These are phyloP conservation scores for Catharus ustulatus DNA, from an alignment of 2,797 vertebrate genomes.

Conservation along the genomic window DNA sequence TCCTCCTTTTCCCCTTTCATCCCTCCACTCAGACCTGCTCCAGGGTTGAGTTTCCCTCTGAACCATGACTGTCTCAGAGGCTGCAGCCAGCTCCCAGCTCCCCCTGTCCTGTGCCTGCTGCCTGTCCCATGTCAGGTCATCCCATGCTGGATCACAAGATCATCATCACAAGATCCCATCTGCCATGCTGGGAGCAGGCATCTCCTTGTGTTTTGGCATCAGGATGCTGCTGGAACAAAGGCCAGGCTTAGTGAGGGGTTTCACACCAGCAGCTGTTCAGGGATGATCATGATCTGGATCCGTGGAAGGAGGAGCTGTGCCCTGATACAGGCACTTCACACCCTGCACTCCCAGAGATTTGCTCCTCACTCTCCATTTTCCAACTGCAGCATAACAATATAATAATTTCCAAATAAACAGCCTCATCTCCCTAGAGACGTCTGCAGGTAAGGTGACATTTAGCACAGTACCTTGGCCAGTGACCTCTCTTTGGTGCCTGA, in stretches of 20 bases:
- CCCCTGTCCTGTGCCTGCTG: accelerated
- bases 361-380: accelerated
- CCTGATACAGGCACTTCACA: not conserved
- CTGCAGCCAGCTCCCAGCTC: not conserved
- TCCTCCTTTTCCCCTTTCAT: not conserved
- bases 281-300: not conserved
- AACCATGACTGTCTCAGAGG: accelerated
- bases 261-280: not conserved
- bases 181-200: accelerated
- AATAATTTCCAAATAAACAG: not conserved
- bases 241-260: not conserved
- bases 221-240: not conserved
- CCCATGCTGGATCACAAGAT: not conserved
- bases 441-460: not conserved
- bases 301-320: not conserved
- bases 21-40: accelerated
- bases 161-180: not conserved
- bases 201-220: not conserved
- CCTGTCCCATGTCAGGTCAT: not conserved
- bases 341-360: not conserved
- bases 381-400: not conserved
- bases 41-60: not conserved
- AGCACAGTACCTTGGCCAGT: not conserved
- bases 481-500: not conserved
- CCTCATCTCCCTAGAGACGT: accelerated